Percentiles rank a stretch among this genome's conserved stretches.
These are phyloP conservation scores for Gymnosoma rotundatum DNA, from an alignment of 2,888 invertebrate genomes.

Conservation along the genomic window DNA sequence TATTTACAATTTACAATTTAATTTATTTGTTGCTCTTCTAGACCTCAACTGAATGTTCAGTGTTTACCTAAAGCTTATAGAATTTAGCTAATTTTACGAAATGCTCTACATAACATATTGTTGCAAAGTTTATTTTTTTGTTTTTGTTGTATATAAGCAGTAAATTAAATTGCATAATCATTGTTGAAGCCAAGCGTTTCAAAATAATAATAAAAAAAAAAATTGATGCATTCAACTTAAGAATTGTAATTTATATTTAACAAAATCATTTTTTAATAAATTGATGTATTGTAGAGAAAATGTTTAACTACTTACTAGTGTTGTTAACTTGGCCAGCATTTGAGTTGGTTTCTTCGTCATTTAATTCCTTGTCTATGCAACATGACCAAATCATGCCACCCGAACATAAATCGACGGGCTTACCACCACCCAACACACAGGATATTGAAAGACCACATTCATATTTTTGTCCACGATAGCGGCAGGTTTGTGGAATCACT, in stretches of 20 bases:
- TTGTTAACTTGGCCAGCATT: slow-evolving; percentile 89
- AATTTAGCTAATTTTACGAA: slow-evolving; percentile 64
- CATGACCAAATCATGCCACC: slow-evolving; percentile 98
- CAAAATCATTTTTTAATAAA: slow-evolving; percentile 6
- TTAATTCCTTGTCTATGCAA: slow-evolving; percentile 89
- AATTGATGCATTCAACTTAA: slow-evolving; percentile 31
- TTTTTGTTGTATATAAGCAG: slow-evolving; percentile 9
- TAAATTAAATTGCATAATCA: slow-evolving; percentile 46
- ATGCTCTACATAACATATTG: slow-evolving; percentile 63
- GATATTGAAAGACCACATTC: slow-evolving; percentile 95
- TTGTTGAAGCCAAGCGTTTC: slow-evolving; percentile 62
- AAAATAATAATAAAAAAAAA: slow-evolving; percentile 23
- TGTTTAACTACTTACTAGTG: slow-evolving; percentile 89
- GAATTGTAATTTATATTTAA: slow-evolving; percentile 24
- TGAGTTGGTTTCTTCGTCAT: slow-evolving; percentile 83
- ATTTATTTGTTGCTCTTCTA: slow-evolving; percentile 33
- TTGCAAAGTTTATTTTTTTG: slow-evolving; percentile 15
- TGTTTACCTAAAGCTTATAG: slow-evolving; percentile 51
- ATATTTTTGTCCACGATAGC: slow-evolving; percentile 92
- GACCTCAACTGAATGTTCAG: background rate
- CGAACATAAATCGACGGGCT: slow-evolving; percentile 94
- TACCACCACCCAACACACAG: slow-evolving; percentile 93
- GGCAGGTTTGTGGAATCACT: slow-evolving; percentile 95
- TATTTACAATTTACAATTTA: slow-evolving; percentile 28
- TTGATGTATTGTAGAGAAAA: background rate